These are phyloP conservation scores for Anoura caudifer DNA, from an alignment of 2,113 vertebrate genomes.

Conservation along the genomic window DNA sequence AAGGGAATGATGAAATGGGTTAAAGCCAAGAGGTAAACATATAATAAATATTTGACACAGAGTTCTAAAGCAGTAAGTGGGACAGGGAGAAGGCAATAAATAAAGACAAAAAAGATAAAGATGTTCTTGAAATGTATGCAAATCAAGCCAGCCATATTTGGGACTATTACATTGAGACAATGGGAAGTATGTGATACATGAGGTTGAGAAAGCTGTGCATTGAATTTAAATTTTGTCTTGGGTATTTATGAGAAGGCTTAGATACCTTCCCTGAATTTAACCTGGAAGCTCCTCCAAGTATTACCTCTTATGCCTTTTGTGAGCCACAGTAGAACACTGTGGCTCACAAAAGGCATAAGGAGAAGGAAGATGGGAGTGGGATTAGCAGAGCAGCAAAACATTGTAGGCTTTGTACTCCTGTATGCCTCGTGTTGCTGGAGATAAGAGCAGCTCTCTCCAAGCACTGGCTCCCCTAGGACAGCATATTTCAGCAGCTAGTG, in stretches of 20 bases:
- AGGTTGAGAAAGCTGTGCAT: neutral
- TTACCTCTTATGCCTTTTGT: neutral
- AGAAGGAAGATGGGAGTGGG: neutral
- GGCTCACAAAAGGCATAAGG: too few species aligned
- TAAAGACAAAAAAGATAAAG: constrained; percentile 19
- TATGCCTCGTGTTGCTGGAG: neutral
- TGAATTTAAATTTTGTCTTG: constrained; percentile 27
- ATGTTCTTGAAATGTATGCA: constrained; percentile 24
- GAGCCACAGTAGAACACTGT: neutral
- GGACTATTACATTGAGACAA: neutral
- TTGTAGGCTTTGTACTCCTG: accelerated
- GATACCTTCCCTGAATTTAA: neutral
- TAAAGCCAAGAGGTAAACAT: constrained; percentile 46
- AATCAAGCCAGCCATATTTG: neutral
- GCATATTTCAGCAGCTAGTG: neutral
- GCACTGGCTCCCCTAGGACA: accelerated
- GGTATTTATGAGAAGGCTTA: constrained; percentile 8
- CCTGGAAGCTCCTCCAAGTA: neutral
- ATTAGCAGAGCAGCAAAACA: neutral
- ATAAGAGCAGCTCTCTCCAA: neutral
- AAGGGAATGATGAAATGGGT: constrained; percentile 20
- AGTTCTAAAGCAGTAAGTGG: constrained; percentile 35
- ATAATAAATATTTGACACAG: constrained; percentile 58
- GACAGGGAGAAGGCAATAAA: constrained; percentile 49
- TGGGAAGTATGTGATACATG: neutral